Evolutionary conservation across 2,888 invertebrate species (phyloP), one percentile per base, ranked within the genome.

Genomic region (Cataglyphis rosenhaueri): DNA sequence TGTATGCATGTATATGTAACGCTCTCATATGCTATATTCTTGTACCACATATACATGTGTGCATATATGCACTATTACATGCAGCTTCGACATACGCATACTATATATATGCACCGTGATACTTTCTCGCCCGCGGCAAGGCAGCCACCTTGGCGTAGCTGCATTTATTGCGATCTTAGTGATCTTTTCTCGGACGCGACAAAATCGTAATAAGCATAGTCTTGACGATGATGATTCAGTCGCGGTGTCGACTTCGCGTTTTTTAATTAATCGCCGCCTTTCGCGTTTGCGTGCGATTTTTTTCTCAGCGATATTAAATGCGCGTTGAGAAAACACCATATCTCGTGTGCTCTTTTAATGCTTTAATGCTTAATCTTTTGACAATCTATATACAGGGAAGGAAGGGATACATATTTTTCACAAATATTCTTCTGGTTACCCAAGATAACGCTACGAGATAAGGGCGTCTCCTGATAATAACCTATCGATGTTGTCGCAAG

Each of bases 101-200:
- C 66, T 55, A 52, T 52, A 52, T 52, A 29, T 12, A 38, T 74
- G 74, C 78, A 66, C 32, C 71, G 6, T 61, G 68, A 82, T 87
- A 92, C 91, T 92, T 92, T 92, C 92, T 91, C 92, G 92, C 92
- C 91, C 78, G 85, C 89, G 92, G 92, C 92, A 92, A 92, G 92
- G 92, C 91, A 92, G 87, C 90, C 87, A 76, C 84, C 84, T 85
- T 70, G 78, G 41, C 68, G 68, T 68, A 32, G 78, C 21, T 70
- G 59, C 12, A 32, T 44, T 57, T 78, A 59, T 52, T 78, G 55
- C 57, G 57, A 44, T 6, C 70, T 71, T 81, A 76, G 25, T 59
- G 84, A 86, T 88, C 85, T 82, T 48, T 25, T 68, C 70, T 35
- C 21, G 15, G 9, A 15, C 71, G 71, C 21, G 66, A 78, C 78